A percentile compares a stretch with the other conserved stretches of the same genome.
Evolutionary conservation across 2,113 vertebrate genomes (phyloP).

Genomic region (Istiophorus platypterus): DNA sequence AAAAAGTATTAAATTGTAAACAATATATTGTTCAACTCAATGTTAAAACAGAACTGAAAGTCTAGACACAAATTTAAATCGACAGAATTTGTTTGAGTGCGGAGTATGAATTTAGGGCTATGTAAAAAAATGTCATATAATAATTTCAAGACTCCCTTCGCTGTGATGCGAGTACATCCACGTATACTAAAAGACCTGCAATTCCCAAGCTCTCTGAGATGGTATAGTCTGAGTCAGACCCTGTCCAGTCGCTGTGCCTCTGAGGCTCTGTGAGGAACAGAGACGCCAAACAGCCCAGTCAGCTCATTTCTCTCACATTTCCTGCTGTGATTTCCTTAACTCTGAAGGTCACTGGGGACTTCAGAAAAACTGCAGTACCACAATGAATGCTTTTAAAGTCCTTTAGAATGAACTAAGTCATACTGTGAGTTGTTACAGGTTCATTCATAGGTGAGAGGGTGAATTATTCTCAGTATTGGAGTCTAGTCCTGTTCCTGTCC

Average conservation of each 20-base stretch:
- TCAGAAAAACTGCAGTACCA: constrained; percentile 7
- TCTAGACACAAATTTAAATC: too few species aligned
- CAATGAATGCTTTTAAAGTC: background rate
- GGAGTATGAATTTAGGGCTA: too few species aligned
- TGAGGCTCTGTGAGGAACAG: constrained; percentile 12
- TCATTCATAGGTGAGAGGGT: background rate
- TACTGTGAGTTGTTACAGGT: background rate
- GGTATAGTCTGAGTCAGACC: constrained; percentile 20
- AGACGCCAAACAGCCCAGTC: constrained; percentile 12
- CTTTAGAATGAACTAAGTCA: background rate
- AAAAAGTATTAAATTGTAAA: too few species aligned
- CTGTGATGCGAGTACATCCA: background rate
- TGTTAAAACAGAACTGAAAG: too few species aligned
- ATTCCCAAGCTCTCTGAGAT: constrained; percentile 26
- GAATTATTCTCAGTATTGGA: background rate
- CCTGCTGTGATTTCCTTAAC: constrained; percentile 44
- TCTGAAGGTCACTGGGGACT: constrained; percentile 30
- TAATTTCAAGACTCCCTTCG: background rate
- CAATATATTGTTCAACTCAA: too few species aligned
- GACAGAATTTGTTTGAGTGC: too few species aligned
- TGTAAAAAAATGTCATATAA: background rate
- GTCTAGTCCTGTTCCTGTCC: background rate
- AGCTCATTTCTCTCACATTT: constrained; percentile 35
- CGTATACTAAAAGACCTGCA: background rate
- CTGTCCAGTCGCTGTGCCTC: background rate